phyloP scores from a whole-genome alignment of 2,888 invertebrate genomes.

The Megaustenia siamemsis region DNA sequence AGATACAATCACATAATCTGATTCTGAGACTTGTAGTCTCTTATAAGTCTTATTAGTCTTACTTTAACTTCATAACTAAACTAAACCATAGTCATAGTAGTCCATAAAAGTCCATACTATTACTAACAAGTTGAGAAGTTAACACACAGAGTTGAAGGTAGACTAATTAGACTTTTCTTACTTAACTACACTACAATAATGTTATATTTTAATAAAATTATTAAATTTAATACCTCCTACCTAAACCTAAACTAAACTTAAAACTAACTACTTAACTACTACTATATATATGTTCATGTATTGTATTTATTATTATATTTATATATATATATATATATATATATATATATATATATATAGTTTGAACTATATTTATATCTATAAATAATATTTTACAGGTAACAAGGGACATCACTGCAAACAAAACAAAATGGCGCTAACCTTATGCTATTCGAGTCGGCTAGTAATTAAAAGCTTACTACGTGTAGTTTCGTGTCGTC shows the following conservation, averaged over 20 bases:
- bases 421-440: constrained; percentile 8
- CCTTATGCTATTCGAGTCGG: neutral
- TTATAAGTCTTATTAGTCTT: too few relatives aligned
- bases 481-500: neutral
- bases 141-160: too few relatives aligned
- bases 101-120: too few relatives aligned
- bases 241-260: neutral
- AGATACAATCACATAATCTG: too few relatives aligned
- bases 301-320: neutral
- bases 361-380: neutral
- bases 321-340: neutral
- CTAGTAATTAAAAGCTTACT: neutral
- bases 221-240: neutral
- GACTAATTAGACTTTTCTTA: too few relatives aligned
- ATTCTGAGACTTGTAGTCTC: too few relatives aligned
- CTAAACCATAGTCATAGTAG: too few relatives aligned
- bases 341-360: neutral
- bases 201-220: too few relatives aligned
- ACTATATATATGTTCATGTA: neutral
- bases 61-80: too few relatives aligned
- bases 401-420: neutral
- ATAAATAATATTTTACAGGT: neutral
- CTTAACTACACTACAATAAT: too few relatives aligned
- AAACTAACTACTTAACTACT: neutral
- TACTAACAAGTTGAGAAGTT: too few relatives aligned